phyloP scores from a whole-genome alignment of 2,888 invertebrate species.

The Rotaria socialis region DNA sequence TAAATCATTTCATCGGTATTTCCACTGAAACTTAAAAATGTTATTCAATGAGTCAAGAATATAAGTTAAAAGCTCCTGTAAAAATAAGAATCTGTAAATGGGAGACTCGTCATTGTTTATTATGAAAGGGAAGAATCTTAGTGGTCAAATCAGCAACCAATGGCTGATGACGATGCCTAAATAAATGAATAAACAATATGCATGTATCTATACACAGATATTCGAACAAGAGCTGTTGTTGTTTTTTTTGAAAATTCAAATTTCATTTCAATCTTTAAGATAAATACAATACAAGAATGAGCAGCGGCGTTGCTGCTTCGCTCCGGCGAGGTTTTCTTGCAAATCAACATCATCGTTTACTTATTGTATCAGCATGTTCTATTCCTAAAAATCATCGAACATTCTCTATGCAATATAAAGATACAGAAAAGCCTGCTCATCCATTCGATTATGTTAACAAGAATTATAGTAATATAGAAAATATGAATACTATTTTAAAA shows the following conservation, averaged over 20 bases:
- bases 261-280: background rate
- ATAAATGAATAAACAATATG: constrained; percentile 16
- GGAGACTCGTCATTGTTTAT: background rate
- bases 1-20: background rate
- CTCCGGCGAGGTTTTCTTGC: background rate
- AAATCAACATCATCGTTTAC: background rate
- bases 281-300: background rate
- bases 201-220: too few species aligned
- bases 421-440: background rate
- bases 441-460: constrained; percentile 2
- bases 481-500: too few species aligned
- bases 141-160: background rate
- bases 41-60: too few species aligned
- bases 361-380: background rate
- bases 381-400: background rate
- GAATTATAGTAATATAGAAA: background rate
- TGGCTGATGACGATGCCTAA: background rate
- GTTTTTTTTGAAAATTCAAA: background rate
- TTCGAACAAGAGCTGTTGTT: background rate
- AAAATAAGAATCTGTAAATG: background rate
- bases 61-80: too few species aligned
- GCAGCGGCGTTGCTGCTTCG: constrained; percentile 13
- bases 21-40: background rate
- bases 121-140: background rate
- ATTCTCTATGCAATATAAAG: constrained; percentile 2